Percentiles rank a stretch among this genome's conserved stretches.
Conservation (phyloP, 2,888 invertebrate species). For the Phlogophora meticulosa region DNA sequence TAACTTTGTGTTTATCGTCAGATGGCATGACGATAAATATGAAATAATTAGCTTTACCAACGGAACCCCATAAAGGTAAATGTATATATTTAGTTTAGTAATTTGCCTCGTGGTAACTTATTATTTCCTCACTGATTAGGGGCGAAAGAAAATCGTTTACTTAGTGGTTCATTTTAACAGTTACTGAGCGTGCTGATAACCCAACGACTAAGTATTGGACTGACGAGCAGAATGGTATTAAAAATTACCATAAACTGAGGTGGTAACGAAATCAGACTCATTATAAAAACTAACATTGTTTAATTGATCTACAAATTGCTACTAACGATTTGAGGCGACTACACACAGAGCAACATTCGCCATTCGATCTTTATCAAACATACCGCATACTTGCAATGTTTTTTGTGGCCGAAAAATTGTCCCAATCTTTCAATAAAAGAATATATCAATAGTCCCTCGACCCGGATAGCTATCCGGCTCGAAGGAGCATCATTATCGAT, state of each 20-base stretch:
- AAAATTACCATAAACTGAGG: not conserved
- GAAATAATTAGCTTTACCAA: not conserved
- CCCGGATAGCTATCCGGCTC: slow-evolving; percentile 9
- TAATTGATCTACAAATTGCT: not conserved
- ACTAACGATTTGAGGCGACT: not conserved
- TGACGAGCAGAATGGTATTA: slow-evolving; percentile 9
- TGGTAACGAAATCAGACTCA: not conserved
- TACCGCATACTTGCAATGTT: no score
- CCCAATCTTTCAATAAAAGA: no score
- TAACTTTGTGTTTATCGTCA: no score
- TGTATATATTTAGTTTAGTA: slow-evolving; percentile 11
- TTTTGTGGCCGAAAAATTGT: no score
- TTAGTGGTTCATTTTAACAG: slow-evolving; percentile 10
- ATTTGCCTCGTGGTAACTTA: slow-evolving; percentile 29
- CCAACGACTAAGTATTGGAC: not conserved
- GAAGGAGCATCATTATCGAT: not conserved
- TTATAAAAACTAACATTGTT: not conserved
- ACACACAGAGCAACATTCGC: not conserved
- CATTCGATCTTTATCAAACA: not conserved
- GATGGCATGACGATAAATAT: no score
- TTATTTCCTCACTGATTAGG: slow-evolving; percentile 44
- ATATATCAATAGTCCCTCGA: no score
- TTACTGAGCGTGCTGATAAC: slow-evolving; percentile 17
- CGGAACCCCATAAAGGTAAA: slow-evolving; percentile 19
- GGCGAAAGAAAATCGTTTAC: slow-evolving; percentile 36